Percentiles rank a stretch among this genome's conserved stretches.
Conservation (phyloP, 35 echinoderm and acorn worm genomes). For the Ophioderma brevispina region DNA sequence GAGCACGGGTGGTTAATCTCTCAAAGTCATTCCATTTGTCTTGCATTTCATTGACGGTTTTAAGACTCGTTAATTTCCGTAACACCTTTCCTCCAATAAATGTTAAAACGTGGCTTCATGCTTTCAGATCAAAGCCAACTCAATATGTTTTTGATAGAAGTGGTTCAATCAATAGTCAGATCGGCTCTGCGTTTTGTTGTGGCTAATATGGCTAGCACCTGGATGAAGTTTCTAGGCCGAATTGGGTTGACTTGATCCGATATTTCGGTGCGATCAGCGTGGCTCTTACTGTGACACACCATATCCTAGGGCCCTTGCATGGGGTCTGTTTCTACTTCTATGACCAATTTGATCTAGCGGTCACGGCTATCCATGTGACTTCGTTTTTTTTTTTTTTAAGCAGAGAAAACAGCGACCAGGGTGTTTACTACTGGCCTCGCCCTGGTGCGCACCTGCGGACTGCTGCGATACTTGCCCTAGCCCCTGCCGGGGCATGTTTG, state of each 20-base stretch:
- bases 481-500: not conserved
- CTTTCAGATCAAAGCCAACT: not conserved
- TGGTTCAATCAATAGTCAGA: not conserved
- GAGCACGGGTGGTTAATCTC: conserved; percentile 1
- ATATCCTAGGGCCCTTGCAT: not conserved
- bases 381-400: too few relatives aligned
- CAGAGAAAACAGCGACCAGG: not conserved
- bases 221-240: not conserved
- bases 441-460: not conserved
- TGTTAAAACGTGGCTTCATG: not conserved
- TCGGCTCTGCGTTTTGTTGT: not conserved
- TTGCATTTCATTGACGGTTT: not conserved
- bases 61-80: not conserved
- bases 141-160: not conserved
- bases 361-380: not conserved
- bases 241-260: not conserved
- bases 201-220: not conserved
- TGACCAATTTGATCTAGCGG: not conserved
- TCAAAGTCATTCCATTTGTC: not conserved
- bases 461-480: not conserved
- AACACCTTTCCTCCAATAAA: not conserved
- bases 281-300: not conserved
- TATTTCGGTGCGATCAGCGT: not conserved
- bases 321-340: not conserved
- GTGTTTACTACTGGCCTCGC: not conserved